These are phyloP conservation scores for Clarias magur DNA, from an alignment of 2,113 vertebrate genomes.

Conservation along the genomic window DNA sequence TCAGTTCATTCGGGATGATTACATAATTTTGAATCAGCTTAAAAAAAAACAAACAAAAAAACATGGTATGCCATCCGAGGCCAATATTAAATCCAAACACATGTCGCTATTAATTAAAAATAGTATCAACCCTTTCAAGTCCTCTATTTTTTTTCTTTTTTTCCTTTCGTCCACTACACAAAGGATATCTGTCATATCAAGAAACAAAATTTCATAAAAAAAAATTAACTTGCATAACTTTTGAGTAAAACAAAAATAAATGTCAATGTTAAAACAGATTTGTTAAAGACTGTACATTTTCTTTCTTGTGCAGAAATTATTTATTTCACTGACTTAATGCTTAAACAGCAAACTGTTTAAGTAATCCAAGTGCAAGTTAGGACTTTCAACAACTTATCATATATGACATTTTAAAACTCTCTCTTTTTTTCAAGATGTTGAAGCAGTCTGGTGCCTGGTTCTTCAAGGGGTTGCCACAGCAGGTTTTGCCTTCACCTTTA, in stretches of 20 bases:
- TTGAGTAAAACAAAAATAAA: background rate
- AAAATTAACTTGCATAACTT: background rate
- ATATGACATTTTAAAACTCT: background rate
- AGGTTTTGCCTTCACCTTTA: constrained; percentile 81
- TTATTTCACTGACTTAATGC: background rate
- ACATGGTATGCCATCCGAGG: background rate
- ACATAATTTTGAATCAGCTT: background rate
- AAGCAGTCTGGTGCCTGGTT: constrained; percentile 95
- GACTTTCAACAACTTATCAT: background rate
- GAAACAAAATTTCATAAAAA: background rate
- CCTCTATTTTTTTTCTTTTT: background rate
- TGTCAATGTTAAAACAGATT: background rate
- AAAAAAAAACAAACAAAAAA: background rate
- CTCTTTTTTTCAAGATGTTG: constrained; percentile 78
- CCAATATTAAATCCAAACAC: background rate
- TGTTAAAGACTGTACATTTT: background rate
- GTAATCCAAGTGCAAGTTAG: background rate
- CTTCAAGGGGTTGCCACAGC: constrained; percentile 88
- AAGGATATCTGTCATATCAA: background rate
- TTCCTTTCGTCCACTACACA: background rate
- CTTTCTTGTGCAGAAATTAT: constrained; percentile 10
- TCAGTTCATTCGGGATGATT: background rate
- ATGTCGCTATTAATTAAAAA: background rate
- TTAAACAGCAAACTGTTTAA: background rate
- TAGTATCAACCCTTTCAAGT: background rate